Percentiles rank a stretch among this genome's conserved stretches.
Evolutionary conservation across 2,888 invertebrate genomes (phyloP).

Genomic region (Gerris lacustris): DNA sequence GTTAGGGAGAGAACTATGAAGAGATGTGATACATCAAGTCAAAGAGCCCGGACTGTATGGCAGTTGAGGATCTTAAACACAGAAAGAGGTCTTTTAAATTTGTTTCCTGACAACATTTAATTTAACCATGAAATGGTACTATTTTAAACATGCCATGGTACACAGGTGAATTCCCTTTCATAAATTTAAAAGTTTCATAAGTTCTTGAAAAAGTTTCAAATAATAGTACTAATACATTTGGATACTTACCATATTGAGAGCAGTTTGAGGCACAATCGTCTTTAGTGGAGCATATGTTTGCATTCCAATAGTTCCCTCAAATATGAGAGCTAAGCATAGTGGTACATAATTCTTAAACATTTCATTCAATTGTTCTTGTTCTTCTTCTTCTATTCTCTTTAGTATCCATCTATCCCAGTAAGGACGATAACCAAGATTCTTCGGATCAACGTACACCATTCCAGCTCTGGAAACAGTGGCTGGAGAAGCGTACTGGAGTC

Average conservation of each 20-base stretch:
- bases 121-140: no score
- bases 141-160: no score
- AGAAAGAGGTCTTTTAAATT: no score
- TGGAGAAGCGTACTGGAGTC: slow-evolving; percentile 80
- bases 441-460: slow-evolving; percentile 89
- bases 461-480: slow-evolving; percentile 86
- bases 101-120: no score
- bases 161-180: no score
- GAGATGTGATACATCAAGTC: no score
- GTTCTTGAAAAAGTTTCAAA: no score
- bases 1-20: no score
- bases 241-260: slow-evolving; percentile 56
- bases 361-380: slow-evolving; percentile 41
- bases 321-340: slow-evolving; percentile 55
- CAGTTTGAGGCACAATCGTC: slow-evolving; percentile 71
- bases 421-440: slow-evolving; percentile 73
- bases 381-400: slow-evolving; percentile 39
- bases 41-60: no score
- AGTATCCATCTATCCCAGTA: slow-evolving; percentile 77
- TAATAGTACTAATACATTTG: no score
- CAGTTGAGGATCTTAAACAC: no score
- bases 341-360: slow-evolving; percentile 67
- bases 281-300: slow-evolving; percentile 53
- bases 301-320: slow-evolving; percentile 60
- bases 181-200: no score